Evolutionary conservation across 2,797 vertebrate genomes (phyloP).

Genomic region (Syngnathus acus): DNA sequence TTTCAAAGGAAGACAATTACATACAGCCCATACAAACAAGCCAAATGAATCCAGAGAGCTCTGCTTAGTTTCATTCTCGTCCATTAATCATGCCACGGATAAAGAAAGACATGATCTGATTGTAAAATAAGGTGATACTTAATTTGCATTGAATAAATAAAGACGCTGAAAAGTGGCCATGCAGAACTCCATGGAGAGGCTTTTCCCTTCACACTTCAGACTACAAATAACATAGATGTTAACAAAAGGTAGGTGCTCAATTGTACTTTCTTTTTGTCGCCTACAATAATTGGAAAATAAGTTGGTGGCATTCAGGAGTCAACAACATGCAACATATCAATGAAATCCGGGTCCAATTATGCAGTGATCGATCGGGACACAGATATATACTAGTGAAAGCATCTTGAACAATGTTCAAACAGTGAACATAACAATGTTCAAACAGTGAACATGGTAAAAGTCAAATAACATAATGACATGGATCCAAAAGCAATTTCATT

Average conservation of each 20-base stretch:
- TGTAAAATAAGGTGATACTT: constrained; percentile 46
- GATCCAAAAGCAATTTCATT: background rate
- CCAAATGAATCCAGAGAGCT: constrained; percentile 60
- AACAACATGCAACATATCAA: background rate
- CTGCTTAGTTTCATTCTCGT: constrained; percentile 39
- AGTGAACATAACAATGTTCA: background rate
- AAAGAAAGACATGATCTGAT: constrained; percentile 55
- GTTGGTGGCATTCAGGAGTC: background rate
- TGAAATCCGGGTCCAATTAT: background rate
- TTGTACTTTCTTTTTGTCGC: constrained; percentile 3
- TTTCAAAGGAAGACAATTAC: constrained; percentile 46
- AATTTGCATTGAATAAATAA: constrained; percentile 23
- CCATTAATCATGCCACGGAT: constrained; percentile 61
- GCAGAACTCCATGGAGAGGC: background rate
- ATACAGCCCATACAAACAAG: constrained; percentile 55
- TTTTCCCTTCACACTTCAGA: background rate
- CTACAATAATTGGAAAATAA: background rate
- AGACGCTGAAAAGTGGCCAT: background rate
- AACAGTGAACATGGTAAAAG: background rate
- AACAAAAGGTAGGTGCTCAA: background rate
- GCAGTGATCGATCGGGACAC: background rate
- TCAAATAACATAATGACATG: background rate
- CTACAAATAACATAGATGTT: background rate
- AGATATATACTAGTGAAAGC: background rate
- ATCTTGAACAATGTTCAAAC: background rate